Conservation (phyloP, 2,113 vertebrate species). For the Pristiophorus japonicus region DNA sequence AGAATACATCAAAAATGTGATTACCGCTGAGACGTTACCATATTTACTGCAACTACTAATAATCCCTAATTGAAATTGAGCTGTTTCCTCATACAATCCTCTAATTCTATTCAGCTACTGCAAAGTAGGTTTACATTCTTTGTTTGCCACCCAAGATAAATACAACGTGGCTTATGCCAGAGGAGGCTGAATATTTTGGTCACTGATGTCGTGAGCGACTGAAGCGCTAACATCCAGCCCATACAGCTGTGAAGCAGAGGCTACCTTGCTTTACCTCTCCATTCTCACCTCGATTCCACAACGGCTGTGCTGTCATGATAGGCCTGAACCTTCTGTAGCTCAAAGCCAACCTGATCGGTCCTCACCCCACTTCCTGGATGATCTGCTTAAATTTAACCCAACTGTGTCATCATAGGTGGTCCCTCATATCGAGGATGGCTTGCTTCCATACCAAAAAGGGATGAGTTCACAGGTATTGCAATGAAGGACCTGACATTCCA, state of each 20-base stretch:
- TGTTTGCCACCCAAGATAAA: background rate
- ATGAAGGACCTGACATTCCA: no score
- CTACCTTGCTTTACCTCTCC: no score
- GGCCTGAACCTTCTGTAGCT: background rate
- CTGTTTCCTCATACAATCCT: background rate
- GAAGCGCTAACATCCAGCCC: background rate
- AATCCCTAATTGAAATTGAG: background rate
- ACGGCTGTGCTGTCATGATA: background rate
- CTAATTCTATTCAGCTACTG: background rate
- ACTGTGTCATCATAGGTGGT: no score
- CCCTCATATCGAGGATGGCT: no score
- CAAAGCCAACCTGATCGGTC: background rate
- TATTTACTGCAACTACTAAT: background rate
- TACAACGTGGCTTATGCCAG: background rate
- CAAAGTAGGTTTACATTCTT: background rate
- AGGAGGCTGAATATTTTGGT: background rate
- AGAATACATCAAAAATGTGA: slow-evolving; percentile 4
- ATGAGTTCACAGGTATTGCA: no score
- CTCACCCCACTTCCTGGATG: background rate
- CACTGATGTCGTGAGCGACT: background rate
- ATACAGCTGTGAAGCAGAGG: background rate
- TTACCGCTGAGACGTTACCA: background rate
- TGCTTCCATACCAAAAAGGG: no score
- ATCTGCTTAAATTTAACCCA: background rate
- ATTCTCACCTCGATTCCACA: background rate